Percentiles rank a stretch among this genome's conserved stretches.
These are phyloP conservation scores for Parauchenoglanis punctatus DNA, from an alignment of 2,797 vertebrate genomes.

Conservation along the genomic window DNA sequence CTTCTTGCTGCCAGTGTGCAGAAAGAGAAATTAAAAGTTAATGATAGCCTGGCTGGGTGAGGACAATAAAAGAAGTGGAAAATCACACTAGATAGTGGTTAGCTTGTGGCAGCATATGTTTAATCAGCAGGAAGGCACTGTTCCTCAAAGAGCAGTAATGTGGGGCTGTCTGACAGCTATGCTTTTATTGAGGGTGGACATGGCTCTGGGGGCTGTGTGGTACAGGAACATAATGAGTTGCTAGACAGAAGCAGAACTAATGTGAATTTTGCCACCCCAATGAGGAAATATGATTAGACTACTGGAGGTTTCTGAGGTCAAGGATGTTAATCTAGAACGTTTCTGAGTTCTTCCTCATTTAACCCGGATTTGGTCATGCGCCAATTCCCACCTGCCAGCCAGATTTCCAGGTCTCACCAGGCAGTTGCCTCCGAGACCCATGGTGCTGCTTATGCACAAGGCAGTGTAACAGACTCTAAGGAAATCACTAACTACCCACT, in stretches of 20 bases:
- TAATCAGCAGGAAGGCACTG: not conserved
- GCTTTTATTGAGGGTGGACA: constrained; percentile 51
- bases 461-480: not conserved
- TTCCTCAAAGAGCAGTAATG: constrained; percentile 20
- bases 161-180: constrained; percentile 29
- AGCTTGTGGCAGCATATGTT: not conserved
- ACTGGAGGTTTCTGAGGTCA: not conserved
- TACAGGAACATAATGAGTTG: constrained; percentile 11
- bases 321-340: not conserved
- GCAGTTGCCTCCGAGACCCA: not conserved
- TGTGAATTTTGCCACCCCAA: not conserved
- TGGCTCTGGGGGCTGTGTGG: constrained; percentile 26
- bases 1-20: not conserved
- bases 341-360: not conserved
- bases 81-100: constrained; percentile 13
- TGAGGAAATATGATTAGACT: not conserved
- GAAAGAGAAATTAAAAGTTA: constrained; percentile 13
- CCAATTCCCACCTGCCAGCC: not conserved
- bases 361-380: not conserved
- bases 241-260: constrained; percentile 18
- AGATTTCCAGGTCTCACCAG: not conserved
- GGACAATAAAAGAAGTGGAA: constrained; percentile 14
- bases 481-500: not conserved
- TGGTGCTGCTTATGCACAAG: not conserved
- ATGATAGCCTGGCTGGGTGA: not conserved